phyloP scores from a whole-genome alignment of 1,140 invertebrate genomes.

The Scaptomyza hsui region DNA sequence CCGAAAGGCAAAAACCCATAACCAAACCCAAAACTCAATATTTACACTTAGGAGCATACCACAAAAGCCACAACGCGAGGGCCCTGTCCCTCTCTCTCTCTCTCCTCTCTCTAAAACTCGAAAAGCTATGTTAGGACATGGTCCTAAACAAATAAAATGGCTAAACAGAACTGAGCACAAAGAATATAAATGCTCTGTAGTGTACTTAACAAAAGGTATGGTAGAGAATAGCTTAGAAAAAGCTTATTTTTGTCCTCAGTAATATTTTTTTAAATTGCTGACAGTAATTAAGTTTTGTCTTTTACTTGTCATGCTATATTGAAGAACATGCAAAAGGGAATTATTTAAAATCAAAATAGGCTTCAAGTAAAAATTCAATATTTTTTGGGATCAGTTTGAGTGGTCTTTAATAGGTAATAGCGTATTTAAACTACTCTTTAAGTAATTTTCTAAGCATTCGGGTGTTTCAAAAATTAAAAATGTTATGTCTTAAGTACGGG shows the following conservation, averaged over 20 bases:
- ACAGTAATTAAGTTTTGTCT: too few relatives aligned
- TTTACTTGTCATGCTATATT: too few relatives aligned
- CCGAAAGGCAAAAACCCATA: neutral
- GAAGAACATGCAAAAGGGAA: too few relatives aligned
- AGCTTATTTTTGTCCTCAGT: too few relatives aligned
- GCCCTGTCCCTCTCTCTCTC: neutral
- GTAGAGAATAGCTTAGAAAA: too few relatives aligned
- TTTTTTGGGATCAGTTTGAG: too few relatives aligned
- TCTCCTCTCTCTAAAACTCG: neutral
- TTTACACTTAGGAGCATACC: constrained; percentile 52
- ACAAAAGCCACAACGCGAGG: constrained; percentile 53
- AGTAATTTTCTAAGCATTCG: too few relatives aligned
- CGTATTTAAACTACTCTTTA: too few relatives aligned
- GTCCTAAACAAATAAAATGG: constrained; percentile 68
- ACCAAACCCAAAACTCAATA: constrained; percentile 45
- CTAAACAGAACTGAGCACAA: constrained; percentile 14
- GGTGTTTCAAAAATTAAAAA: neutral
- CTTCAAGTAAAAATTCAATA: too few relatives aligned
- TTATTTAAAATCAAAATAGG: too few relatives aligned
- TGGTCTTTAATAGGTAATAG: too few relatives aligned
- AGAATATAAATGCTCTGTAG: constrained; percentile 10
- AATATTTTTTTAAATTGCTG: too few relatives aligned
- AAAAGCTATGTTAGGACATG: constrained; percentile 41
- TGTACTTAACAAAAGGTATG: neutral
- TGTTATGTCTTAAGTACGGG: neutral